Percentiles rank a stretch among this genome's conserved stretches.
These are phyloP conservation scores for Hypomesus transpacificus DNA, from an alignment of 2,113 vertebrate species.

Conservation along the genomic window DNA sequence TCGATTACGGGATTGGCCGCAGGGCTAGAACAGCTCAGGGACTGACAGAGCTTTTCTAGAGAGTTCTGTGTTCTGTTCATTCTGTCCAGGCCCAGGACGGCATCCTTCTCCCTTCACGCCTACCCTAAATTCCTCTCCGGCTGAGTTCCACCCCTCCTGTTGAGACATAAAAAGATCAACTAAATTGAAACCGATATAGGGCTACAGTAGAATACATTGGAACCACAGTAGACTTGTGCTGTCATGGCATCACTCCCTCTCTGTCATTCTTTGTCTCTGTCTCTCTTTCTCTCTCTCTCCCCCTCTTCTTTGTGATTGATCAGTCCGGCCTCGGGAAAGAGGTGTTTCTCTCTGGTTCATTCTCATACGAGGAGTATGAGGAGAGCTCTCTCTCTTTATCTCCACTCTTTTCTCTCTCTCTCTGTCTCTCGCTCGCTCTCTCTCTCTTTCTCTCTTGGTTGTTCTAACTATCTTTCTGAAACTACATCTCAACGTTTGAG, in stretches of 20 bases:
- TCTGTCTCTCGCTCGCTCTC: neutral
- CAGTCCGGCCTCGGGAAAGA: too few species aligned
- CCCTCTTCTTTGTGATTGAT: neutral
- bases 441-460: neutral
- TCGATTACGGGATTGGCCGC: slow-evolving; percentile 24
- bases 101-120: slow-evolving; percentile 10
- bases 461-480: too few species aligned
- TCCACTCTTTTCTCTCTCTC: neutral
- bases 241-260: neutral
- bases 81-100: neutral
- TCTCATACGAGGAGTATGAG: neutral
- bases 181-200: slow-evolving; percentile 1
- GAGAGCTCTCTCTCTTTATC: neutral
- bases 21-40: slow-evolving; percentile 36
- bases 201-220: too few species aligned
- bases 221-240: neutral
- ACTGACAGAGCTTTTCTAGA: slow-evolving; percentile 5
- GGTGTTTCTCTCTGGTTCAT: too few species aligned
- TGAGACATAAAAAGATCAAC: slow-evolving; percentile 10
- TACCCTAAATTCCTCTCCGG: neutral
- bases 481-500: too few species aligned
- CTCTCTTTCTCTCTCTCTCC: neutral
- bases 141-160: neutral
- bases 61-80: slow-evolving; percentile 11
- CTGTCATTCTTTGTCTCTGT: neutral